These are phyloP conservation scores for Atherinomorus stipes DNA, from an alignment of 2,113 vertebrate genomes.

Conservation along the genomic window DNA sequence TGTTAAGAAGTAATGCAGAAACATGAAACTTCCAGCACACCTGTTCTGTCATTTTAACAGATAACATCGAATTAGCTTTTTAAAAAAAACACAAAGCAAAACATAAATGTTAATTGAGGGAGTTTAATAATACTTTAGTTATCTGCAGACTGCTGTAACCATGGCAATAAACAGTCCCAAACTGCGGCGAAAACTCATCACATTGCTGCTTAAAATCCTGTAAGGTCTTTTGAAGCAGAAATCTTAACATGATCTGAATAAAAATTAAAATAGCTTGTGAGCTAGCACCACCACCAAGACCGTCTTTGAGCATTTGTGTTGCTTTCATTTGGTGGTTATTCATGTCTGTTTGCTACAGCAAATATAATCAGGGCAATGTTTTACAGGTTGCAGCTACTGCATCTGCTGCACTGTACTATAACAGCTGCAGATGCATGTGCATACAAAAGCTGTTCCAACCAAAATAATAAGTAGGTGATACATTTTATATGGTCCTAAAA, in stretches of 20 bases:
- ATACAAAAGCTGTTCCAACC: not conserved
- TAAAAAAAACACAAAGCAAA: no score
- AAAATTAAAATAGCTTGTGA: slow-evolving; percentile 31
- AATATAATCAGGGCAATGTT: slow-evolving; percentile 29
- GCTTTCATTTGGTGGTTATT: slow-evolving; percentile 27
- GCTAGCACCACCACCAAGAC: slow-evolving; percentile 2
- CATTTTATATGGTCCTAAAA: slow-evolving; percentile 8
- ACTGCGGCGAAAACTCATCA: no score
- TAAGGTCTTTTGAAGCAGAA: not conserved
- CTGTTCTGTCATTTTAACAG: not conserved
- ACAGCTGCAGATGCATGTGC: not conserved
- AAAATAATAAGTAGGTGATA: not conserved
- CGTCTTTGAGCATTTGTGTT: not conserved
- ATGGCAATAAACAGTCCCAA: not conserved
- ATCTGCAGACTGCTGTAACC: not conserved
- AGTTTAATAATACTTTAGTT: not conserved
- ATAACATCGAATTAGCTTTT: not conserved
- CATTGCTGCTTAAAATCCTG: not conserved
- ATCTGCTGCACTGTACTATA: not conserved
- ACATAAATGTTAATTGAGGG: no score
- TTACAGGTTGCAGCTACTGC: not conserved
- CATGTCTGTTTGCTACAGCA: slow-evolving; percentile 14
- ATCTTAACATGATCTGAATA: slow-evolving; percentile 6
- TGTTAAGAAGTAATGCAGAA: not conserved
- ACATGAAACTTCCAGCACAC: not conserved